Base-by-base conservation (phyloP, 1,140 invertebrate species). In the Nixonia krombeini region DNA sequence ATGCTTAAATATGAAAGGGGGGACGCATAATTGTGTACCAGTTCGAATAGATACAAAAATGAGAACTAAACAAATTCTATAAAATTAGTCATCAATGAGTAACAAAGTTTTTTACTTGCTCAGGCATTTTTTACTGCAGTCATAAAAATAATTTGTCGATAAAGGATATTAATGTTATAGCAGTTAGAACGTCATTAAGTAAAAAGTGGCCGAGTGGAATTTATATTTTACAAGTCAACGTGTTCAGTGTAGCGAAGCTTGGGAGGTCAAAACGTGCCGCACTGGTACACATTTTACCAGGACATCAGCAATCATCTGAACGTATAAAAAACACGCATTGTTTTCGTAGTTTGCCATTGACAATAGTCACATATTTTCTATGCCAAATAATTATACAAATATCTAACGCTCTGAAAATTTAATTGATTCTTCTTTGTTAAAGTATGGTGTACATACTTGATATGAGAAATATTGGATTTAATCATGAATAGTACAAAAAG, bases 261-360 rank as follows among this genome's bases (percentile, higher is more conserved):
- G 26, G 21, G 7, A 45, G 41, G 47, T 44, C 50, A 57, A 64
- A 70, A 61, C 53, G 56, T 65, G 25, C 46, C 49, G 59, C 66
- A 59, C 59, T 37, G 53, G 46, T 63, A 26, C 45, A 70, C 59
- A 64, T 52, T 57, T 31, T 49, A 47, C 25, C 59, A 55, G 66
- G 56, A 70, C 62, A 64, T 63, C 50, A 55, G 12, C 45, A 70
- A 56, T 63, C 56, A 65, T 49, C 28, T 53, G 28, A 51, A 56
- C 51, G 28, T 12, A 33, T 44, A 23, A 38, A 50, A 49, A 55
- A 45, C n/a, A n/a, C n/a, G 51, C 41, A 42, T 56, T 40, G 31
- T 64, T 66, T 66, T 66, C 53, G 47, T 41, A 58, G 49, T 65
- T 65, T 42, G 49, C 42, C 49, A 49, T 53, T 35, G 21, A 21